Evolutionary conservation across 30 jellyfish, hydroid and myxozoan species (phyloP), one percentile per base, ranked within the genome.

Genomic region (Turritopsis rubra): DNA sequence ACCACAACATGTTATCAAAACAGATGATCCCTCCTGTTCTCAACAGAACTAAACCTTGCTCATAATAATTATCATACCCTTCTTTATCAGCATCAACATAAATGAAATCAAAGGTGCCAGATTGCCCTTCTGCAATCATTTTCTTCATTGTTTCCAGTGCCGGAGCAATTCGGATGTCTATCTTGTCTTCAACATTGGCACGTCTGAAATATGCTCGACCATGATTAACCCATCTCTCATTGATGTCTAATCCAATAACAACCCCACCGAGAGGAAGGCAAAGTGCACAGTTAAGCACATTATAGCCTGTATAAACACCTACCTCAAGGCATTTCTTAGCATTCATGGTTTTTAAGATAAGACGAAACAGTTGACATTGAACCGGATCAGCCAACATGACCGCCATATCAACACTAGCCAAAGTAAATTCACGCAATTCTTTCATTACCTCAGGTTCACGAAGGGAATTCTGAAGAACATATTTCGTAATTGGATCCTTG

Each of bases 61-160:
- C 98, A 52, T 88, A 93, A 83, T 93, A 93, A 8, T 71, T 72
- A 71, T 85, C 96, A 82, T 93, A 93, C 18, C 89, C 79, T 16
- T 79, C 16, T 73, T 93, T 93, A 75, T 93, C 98, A n/a, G 98
- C 98, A 88, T 93, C 98, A 72, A 93, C 88, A 68, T 84, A 88
- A 21, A 74, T 84, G 75, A 87, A 88, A 75, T 93, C 98, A 85
- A 87, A 93, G 16, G 87, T 85, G 24, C 96, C 98, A 13, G 87
- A 83, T 29, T 88, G 88, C 9, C 98, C 98, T 25, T 88, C 88
- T 19, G 54, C 86, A 9, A 93, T 81, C 72, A 92, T 29, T 28
- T 81, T 52, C 52, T 88, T 91, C 85, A 92, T 52, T 7, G 95
- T 74, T 28, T 85, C 91, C 60, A 66, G 72, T 9, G 96, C 96